Evolutionary conservation across 2,113 vertebrate genomes (phyloP), one percentile per base, ranked within the genome.

Genomic region (Gorsachius goisagi): DNA sequence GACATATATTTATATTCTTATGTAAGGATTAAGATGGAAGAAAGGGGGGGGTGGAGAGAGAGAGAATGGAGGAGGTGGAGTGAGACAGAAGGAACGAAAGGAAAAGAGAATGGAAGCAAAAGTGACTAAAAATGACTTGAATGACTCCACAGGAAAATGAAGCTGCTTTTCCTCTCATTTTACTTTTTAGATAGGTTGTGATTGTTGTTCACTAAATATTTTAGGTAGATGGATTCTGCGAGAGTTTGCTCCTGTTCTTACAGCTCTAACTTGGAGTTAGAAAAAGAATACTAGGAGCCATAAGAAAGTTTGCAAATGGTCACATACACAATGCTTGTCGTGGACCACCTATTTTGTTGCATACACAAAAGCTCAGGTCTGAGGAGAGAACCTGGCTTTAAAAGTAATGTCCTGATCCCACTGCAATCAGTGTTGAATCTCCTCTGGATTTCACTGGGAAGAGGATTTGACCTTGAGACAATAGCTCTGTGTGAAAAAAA

Each of bases 381-480:
- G 66, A 81, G 30, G 19, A 88, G 62, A 84, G 18, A 90, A 50
- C 7, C 9, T 30, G 17, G 5, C 81, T 50, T 87, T 89, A 80
- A 88, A 53, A 12, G 10, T 19, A 64, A 4, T 39, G 66, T 84
- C 27, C 16, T 53, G 72, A 82, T 83, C 23, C 39, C 67, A 67
- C 22, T 47, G 72, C 33, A 85, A 32, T 74, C 64, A 71, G 45
- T 44, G 50, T 13, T 69, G 58, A 83, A 74, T 27, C 33, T 93
- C 41, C 66, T 41, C 60, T 64, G 50, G 12, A 82, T 72, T 92
- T 93, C 50, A 88, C 4, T 71, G 15, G 30, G 22, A 93, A 56
- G 24, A 62, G 33, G 28, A 79, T 83, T 79, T 91, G 71, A 83
- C 82, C 89, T 93, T 94, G 58, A 92, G 27, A 88, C 93, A 85